These are phyloP conservation scores for Tenthredo amoena DNA, from an alignment of 2,888 invertebrate genomes.

Conservation along the genomic window DNA sequence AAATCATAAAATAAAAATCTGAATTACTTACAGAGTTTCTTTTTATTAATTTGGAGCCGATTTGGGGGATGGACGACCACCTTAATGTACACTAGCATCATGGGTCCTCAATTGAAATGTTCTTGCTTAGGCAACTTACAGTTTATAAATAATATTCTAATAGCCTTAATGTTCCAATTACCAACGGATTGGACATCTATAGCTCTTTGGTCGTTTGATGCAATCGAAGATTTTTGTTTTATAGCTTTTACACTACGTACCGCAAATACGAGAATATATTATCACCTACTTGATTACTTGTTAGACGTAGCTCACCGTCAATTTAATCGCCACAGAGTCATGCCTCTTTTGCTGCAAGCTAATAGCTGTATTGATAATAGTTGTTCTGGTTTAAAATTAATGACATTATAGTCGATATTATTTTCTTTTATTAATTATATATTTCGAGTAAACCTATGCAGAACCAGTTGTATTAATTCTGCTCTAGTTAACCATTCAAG, in stretches of 20 bases:
- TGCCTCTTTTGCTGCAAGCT: background rate
- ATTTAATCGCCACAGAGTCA: background rate
- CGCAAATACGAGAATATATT: background rate
- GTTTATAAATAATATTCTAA: constrained; percentile 19
- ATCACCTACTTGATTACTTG: background rate
- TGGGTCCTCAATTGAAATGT: background rate
- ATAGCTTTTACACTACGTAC: constrained; percentile 11
- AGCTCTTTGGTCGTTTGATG: constrained; percentile 1
- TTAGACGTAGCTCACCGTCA: background rate
- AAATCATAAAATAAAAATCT: too few relatives aligned
- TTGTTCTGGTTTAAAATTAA: background rate
- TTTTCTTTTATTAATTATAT: background rate
- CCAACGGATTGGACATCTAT: background rate
- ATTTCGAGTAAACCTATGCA: constrained; percentile 15
- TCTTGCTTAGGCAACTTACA: background rate
- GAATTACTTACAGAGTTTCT: too few relatives aligned
- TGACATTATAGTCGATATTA: background rate
- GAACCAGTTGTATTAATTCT: constrained; percentile 20
- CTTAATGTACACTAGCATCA: background rate
- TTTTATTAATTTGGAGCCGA: too few relatives aligned
- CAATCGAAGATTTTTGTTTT: background rate
- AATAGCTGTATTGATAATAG: background rate
- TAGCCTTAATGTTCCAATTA: background rate
- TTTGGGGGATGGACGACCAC: background rate
- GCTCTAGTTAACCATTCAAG: constrained; percentile 28